These are phyloP conservation scores for Anguilla japonica DNA, from an alignment of 2,113 vertebrate species.

Conservation along the genomic window DNA sequence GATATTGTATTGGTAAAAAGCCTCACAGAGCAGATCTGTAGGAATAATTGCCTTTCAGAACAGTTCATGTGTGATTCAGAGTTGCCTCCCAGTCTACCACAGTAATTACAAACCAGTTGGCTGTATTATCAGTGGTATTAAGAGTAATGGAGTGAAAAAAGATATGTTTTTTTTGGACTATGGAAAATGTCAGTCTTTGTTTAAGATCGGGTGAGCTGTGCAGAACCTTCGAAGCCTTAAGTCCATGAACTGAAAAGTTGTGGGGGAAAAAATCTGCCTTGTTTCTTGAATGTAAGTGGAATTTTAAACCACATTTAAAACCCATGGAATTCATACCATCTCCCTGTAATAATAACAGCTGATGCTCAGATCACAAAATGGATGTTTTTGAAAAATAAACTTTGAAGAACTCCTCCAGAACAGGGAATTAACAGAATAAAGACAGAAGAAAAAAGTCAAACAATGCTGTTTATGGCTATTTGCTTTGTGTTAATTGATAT, in stretches of 20 bases:
- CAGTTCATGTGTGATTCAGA: slow-evolving; percentile 12
- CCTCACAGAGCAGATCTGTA: background rate
- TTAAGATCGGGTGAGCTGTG: background rate
- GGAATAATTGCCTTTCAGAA: slow-evolving; percentile 16
- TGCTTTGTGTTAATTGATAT: slow-evolving; percentile 13
- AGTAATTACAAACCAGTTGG: slow-evolving; percentile 23
- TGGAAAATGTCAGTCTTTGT: slow-evolving; percentile 16
- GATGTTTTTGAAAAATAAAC: background rate
- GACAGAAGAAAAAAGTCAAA: background rate
- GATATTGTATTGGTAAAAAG: slow-evolving; percentile 1
- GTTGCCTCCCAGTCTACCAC: slow-evolving; percentile 14
- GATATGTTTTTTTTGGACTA: background rate
- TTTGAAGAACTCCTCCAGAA: background rate
- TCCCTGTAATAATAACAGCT: background rate
- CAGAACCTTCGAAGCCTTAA: background rate
- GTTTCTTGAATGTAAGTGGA: background rate
- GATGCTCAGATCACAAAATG: background rate
- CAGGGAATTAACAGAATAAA: background rate
- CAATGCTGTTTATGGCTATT: slow-evolving; percentile 9
- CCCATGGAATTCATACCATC: background rate
- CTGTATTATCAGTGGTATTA: slow-evolving; percentile 26
- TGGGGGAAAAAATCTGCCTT: background rate
- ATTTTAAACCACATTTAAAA: background rate
- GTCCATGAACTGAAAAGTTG: slow-evolving; percentile 18
- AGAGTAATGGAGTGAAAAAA: slow-evolving; percentile 28